Evolutionary conservation across 1,140 invertebrate species (phyloP), one percentile per base, ranked within the genome.

Genomic region (Bicyclus anynana): DNA sequence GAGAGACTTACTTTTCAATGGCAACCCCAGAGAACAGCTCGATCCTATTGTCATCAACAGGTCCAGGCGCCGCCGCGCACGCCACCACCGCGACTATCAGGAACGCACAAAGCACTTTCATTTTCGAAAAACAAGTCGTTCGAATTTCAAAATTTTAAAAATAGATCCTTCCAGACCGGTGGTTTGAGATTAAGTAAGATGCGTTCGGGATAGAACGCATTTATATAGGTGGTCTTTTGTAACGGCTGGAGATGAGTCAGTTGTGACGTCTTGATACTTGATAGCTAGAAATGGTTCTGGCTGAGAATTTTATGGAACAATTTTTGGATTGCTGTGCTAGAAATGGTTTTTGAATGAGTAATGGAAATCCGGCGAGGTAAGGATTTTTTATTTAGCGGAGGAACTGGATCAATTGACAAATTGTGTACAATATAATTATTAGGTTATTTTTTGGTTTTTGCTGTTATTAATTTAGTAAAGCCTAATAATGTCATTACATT

Each of bases 1-100:
- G n/a, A n/a, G n/a, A n/a, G 1, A 83, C 84, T 85, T 48, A 87
- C 84, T 80, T 81, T 64, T 87, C 80, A 63, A 87, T 80, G 17
- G 82, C 77, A 9, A 87, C 80, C 51, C 84, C 82, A 7, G 76
- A 78, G 44, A 87, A 84, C 5, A 87, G 54, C 47, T 87, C 84
- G 3, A 87, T 70, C 53, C 67, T 75, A 0, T 61, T 74, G 44
- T 85, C 79, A 40, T 84, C 74, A 37, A 72, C 64, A n/a, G 51
- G 37, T 0, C 57, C 57, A 2, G 69, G 58, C 0, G 79, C 78
- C 0, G 80, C 84, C 37, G 59, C 61, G 62, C 79, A 77, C 35
- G 62, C 67, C 4, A 69, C 75, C 44, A 75, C 76, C 2, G 71
- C 69, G 6, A 74, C 18, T 13, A 77, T 44, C 18, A 87, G 57